Conservation (phyloP, 2,888 invertebrate genomes). For the Synergus laeviventris region DNA sequence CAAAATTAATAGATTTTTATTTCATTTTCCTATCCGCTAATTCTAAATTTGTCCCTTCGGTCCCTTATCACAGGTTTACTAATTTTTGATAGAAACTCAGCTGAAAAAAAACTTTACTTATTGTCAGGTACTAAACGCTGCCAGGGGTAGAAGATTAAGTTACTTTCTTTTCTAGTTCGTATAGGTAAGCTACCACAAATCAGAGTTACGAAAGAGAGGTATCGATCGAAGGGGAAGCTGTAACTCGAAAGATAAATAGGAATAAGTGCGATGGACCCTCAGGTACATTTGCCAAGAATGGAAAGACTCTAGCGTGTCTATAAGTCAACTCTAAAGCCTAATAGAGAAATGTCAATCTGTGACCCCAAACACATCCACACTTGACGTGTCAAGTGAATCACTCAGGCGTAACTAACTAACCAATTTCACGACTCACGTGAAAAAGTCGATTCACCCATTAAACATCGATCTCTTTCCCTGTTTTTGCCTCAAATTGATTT, state of each 20-base stretch:
- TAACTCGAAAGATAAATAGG: slow-evolving; percentile 23
- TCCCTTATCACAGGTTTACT: too few relatives aligned
- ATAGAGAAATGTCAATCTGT: background rate
- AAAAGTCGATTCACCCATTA: background rate
- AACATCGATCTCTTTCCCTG: background rate
- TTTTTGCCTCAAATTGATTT: background rate
- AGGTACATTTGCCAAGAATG: slow-evolving; percentile 15
- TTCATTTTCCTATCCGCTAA: too few relatives aligned
- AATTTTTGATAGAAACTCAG: background rate
- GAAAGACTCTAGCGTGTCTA: slow-evolving; percentile 9
- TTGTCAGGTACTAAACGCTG: background rate
- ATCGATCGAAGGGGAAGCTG: slow-evolving; percentile 31
- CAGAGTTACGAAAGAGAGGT: slow-evolving; percentile 24
- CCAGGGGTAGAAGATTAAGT: background rate
- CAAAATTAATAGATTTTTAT: too few relatives aligned
- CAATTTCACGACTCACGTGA: slow-evolving; percentile 15
- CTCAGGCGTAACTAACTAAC: slow-evolving; percentile 22
- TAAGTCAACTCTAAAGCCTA: background rate
- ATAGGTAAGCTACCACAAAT: slow-evolving; percentile 6
- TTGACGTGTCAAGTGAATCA: slow-evolving; percentile 9
- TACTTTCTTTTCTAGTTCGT: background rate
- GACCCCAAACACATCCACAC: slow-evolving; percentile 4
- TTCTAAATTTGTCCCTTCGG: too few relatives aligned
- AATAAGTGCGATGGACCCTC: slow-evolving; percentile 31
- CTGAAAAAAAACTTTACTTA: background rate